These are phyloP conservation scores for Lichenostomus cassidix DNA, from an alignment of 2,113 vertebrate genomes.

Conservation along the genomic window DNA sequence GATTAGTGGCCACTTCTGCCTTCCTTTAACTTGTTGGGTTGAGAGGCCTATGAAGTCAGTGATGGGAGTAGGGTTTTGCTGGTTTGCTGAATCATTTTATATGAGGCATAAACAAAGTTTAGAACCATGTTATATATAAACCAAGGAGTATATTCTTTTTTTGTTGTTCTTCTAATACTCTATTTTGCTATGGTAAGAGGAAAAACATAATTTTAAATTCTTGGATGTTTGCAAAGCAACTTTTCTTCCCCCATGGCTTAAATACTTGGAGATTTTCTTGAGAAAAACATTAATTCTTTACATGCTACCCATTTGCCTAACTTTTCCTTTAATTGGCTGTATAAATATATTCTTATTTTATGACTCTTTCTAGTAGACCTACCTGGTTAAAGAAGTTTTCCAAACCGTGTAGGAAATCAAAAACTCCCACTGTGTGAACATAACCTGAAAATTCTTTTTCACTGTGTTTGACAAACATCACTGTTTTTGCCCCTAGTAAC, in stretches of 20 bases:
- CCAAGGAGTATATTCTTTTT: not conserved
- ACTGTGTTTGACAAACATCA: not conserved
- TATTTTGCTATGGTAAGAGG: not conserved
- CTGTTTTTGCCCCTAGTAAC: not conserved
- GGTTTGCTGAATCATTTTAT: slow-evolving; percentile 1
- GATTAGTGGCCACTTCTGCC: not conserved
- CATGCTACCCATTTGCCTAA: not conserved
- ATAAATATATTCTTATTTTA: not conserved
- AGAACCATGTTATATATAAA: not conserved
- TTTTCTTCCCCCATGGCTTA: not conserved
- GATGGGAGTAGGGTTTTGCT: not conserved
- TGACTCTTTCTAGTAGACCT: not conserved
- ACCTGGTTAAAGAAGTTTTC: not conserved
- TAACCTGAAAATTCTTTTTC: not conserved
- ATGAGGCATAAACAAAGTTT: not conserved
- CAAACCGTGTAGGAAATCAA: not conserved
- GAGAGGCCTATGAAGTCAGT: not conserved
- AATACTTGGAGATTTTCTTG: not conserved
- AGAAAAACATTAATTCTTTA: not conserved
- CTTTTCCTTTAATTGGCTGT: not conserved
- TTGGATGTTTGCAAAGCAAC: not conserved
- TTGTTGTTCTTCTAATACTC: not conserved
- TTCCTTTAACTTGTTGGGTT: not conserved
- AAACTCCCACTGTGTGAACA: not conserved
- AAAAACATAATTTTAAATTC: not conserved